These are phyloP conservation scores for Sceloporus undulatus DNA, from an alignment of 2,113 vertebrate genomes.

Conservation along the genomic window DNA sequence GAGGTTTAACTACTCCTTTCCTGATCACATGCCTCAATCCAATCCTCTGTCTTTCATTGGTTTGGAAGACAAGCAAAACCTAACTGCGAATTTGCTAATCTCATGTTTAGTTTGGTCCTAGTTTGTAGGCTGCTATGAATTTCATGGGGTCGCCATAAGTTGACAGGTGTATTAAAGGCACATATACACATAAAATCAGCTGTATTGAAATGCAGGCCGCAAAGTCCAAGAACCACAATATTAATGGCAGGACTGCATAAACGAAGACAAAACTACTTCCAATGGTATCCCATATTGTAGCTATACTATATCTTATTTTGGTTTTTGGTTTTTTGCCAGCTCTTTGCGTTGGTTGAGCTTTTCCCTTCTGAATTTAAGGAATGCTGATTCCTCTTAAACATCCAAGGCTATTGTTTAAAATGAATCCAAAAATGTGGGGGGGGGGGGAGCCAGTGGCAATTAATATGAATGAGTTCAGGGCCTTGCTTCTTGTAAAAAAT, in stretches of 20 bases:
- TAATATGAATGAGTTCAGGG: conserved; percentile 7
- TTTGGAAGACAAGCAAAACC: neutral
- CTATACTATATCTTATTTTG: conserved; percentile 17
- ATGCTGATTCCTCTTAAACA: conserved; percentile 2
- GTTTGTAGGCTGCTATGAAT: neutral
- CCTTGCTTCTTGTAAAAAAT: neutral
- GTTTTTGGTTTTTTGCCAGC: conserved; percentile 18
- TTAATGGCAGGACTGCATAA: conserved; percentile 42
- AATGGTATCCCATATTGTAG: neutral
- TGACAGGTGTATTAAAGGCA: too few species aligned
- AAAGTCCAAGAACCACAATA: conserved; percentile 20
- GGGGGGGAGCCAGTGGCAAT: neutral
- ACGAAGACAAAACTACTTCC: neutral
- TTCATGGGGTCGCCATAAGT: too few species aligned
- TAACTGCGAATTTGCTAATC: neutral
- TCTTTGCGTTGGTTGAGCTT: conserved; percentile 13
- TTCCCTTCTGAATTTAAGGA: neutral
- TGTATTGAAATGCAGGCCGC: conserved; percentile 49
- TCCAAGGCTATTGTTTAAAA: conserved; percentile 9
- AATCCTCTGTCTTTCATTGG: neutral
- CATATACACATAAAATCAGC: neutral
- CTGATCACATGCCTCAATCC: neutral
- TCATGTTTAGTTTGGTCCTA: neutral
- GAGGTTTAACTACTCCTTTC: neutral
- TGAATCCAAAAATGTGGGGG: neutral